These are phyloP conservation scores for Drosophila melanocephala DNA, from an alignment of 2,888 invertebrate species.

Conservation along the genomic window DNA sequence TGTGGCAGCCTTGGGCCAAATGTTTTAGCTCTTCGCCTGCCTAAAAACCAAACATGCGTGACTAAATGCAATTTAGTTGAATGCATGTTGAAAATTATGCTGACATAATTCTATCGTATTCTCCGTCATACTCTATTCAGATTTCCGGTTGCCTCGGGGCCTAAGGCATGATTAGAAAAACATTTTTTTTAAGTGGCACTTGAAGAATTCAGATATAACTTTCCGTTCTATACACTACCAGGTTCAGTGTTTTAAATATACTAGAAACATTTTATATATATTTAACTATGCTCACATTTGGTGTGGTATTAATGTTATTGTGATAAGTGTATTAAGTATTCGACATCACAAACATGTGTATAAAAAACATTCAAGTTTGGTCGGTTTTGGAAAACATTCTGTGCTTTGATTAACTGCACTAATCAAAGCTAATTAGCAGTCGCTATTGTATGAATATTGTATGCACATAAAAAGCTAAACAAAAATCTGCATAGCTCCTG, in stretches of 20 bases:
- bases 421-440: conserved; percentile 72
- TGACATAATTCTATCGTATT: conserved; percentile 63
- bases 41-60: conserved; percentile 69
- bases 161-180: conserved; percentile 32
- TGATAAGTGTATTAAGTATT: background rate
- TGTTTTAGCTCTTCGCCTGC: conserved; percentile 20
- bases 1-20: conserved; percentile 53
- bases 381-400: conserved; percentile 13
- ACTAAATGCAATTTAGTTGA: conserved; percentile 66
- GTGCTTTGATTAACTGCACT: conserved; percentile 40
- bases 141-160: conserved; percentile 57
- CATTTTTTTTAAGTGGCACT: conserved; percentile 17
- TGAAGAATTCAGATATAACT: conserved; percentile 1
- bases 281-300: background rate
- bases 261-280: background rate
- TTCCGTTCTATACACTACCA: background rate
- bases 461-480: conserved; percentile 26
- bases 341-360: background rate
- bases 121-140: conserved; percentile 28
- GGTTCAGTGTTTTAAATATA: background rate
- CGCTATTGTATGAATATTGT: conserved; percentile 43
- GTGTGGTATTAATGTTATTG: background rate
- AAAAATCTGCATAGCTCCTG: conserved; percentile 40
- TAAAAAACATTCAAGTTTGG: conserved; percentile 5
- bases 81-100: conserved; percentile 65